Evolutionary conservation across 2,888 invertebrate species (phyloP), one percentile per base, ranked within the genome.

Genomic region (Philhelius pedissequus): DNA sequence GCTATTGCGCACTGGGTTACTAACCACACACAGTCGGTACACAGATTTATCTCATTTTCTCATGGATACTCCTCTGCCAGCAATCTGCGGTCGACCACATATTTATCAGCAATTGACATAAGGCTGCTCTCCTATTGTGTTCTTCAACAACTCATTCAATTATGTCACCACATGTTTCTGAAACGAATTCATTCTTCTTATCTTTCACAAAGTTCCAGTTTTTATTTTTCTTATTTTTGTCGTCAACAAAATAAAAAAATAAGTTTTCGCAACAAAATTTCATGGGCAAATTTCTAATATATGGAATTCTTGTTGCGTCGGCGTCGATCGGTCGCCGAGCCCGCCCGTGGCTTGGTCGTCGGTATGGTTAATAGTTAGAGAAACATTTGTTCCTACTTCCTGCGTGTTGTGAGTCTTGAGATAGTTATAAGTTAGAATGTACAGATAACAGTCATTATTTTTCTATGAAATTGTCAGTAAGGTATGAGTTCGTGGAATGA

Each of bases 141-240:
- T 68, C 58, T 82, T 50, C 43, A 52, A 27, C 73, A 62, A 43
- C 71, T 79, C 60, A 70, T 79, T 70, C 80, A 80, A 83, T 84
- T 84, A 84, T 84, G 84, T 84, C 84, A 84, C 84, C 80, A 84
- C 79, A 79, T 80, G 76, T 76, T 58, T 84, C 71, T 68, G 71
- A 76, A 80, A 80, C 43, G 40, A 73, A 74, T 70, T 70, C 56
- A 40, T 54, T 56, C 79, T 79, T 84, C 84, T 84, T 84, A 84
- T 84, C 84, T 66, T 8, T 38, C 50, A 15, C 45, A 56, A 76
- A 75, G 80, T 84, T 71, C 80, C 54, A 84, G 70, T 52, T 84
- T 79, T 62, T 69, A 20, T 71, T 69, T 40, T 75, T 18, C 2
- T 52, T 35, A 18, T 35, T 62, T 77, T 69, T 20, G 50, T 40